phyloP scores from a whole-genome alignment of 2,888 invertebrate species.

The Plusia festucae region DNA sequence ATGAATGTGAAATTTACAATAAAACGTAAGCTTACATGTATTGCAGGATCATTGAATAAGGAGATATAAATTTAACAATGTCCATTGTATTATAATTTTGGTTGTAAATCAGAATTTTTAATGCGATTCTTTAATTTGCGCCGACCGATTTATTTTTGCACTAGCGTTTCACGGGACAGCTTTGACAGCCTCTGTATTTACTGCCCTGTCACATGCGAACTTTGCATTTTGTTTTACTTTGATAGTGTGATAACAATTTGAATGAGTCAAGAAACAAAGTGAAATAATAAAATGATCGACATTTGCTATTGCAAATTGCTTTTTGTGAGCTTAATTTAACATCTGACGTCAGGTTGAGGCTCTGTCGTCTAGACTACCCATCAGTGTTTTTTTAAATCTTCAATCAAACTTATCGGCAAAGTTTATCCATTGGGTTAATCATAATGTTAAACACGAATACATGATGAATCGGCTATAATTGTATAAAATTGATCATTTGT shows the following conservation, averaged over 20 bases:
- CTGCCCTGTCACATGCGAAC: slow-evolving; percentile 63
- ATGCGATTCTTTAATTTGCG: slow-evolving; percentile 77
- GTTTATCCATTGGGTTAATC: slow-evolving; percentile 18
- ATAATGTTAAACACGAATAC: slow-evolving; percentile 33
- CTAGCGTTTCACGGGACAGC: slow-evolving; percentile 65
- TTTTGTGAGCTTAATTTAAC: slow-evolving; percentile 37
- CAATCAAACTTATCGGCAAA: slow-evolving; percentile 20
- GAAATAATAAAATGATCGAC: slow-evolving; percentile 30
- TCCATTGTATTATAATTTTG: slow-evolving; percentile 81
- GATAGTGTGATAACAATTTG: slow-evolving; percentile 18
- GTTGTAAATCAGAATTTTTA: slow-evolving; percentile 79
- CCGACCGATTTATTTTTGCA: slow-evolving; percentile 72
- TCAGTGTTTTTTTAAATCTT: slow-evolving; percentile 17
- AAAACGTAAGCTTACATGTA: slow-evolving; percentile 67
- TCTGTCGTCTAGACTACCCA: slow-evolving; percentile 19
- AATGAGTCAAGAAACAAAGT: slow-evolving; percentile 21
- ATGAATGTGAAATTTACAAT: slow-evolving; percentile 62
- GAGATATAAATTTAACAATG: slow-evolving; percentile 73
- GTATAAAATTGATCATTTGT: slow-evolving; percentile 67
- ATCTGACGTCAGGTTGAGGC: slow-evolving; percentile 25
- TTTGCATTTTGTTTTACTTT: slow-evolving; percentile 47
- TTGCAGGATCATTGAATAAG: slow-evolving; percentile 73
- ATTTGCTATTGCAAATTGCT: slow-evolving; percentile 22
- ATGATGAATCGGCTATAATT: slow-evolving; percentile 54
- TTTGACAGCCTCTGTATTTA: slow-evolving; percentile 69